These are phyloP conservation scores for Trilocha varians DNA, from an alignment of 2,888 invertebrate genomes.

Conservation along the genomic window DNA sequence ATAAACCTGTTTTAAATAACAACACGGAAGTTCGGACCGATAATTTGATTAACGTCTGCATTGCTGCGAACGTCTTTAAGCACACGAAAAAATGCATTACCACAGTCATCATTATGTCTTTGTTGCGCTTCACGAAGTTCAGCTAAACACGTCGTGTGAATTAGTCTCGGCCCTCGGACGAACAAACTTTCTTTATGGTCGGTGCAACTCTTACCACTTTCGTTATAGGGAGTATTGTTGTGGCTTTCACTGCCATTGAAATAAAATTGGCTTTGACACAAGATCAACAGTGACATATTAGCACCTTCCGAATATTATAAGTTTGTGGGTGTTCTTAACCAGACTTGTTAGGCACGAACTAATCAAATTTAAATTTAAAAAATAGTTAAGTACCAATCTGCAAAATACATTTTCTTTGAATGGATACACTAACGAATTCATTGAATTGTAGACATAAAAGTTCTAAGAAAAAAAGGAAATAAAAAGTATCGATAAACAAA, in stretches of 20 bases:
- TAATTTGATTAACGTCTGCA: constrained; percentile 61
- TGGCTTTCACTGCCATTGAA: constrained; percentile 27
- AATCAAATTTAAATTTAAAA: too few species aligned
- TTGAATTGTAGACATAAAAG: background rate
- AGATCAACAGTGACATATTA: constrained; percentile 66
- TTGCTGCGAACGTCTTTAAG: constrained; percentile 45
- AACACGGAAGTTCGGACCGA: constrained; percentile 56
- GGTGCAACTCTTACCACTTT: constrained; percentile 23
- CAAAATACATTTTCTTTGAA: too few species aligned
- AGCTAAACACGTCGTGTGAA: constrained; percentile 68
- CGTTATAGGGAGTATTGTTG: constrained; percentile 39
- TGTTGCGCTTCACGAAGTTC: constrained; percentile 65
- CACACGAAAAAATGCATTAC: constrained; percentile 64
- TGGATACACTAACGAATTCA: background rate
- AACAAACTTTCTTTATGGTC: constrained; percentile 16
- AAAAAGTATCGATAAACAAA: background rate
- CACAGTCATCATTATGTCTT: constrained; percentile 59
- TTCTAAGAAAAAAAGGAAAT: background rate
- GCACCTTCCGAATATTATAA: constrained; percentile 54
- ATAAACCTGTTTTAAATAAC: constrained; percentile 55
- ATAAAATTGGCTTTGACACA: constrained; percentile 39
- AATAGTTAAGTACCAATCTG: too few species aligned
- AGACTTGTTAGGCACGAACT: constrained; percentile 30
- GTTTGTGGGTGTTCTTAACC: constrained; percentile 66
- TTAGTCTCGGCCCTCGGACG: constrained; percentile 44